These are phyloP conservation scores for Caenorhabditis panamensis DNA, from an alignment of 2,888 invertebrate species.

Conservation along the genomic window DNA sequence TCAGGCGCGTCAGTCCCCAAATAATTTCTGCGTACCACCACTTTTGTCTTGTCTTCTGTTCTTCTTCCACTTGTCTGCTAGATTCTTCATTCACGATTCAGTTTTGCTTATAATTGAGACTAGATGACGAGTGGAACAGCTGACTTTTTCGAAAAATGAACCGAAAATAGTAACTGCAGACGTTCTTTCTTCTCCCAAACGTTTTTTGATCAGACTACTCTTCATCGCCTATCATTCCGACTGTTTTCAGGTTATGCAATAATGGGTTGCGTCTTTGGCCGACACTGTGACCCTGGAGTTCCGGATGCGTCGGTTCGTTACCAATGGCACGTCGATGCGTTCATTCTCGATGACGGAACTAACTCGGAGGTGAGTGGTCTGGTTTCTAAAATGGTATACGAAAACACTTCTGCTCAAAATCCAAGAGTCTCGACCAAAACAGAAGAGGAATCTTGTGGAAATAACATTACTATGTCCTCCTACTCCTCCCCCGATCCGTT, in stretches of 20 bases:
- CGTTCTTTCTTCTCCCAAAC: background rate
- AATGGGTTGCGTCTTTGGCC: slow-evolving; percentile 78
- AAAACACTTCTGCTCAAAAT: too few relatives aligned
- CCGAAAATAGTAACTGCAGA: slow-evolving; percentile 6
- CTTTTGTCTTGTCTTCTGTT: background rate
- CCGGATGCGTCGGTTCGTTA: slow-evolving; percentile 76
- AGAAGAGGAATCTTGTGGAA: slow-evolving; percentile 10
- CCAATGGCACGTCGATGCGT: slow-evolving; percentile 75
- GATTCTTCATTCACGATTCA: too few relatives aligned
- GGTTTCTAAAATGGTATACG: background rate
- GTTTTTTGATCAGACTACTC: slow-evolving; percentile 3
- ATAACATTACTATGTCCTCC: slow-evolving; percentile 18
- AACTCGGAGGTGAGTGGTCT: slow-evolving; percentile 54
- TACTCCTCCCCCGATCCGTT: slow-evolving; percentile 9
- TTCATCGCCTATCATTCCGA: background rate
- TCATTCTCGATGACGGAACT: slow-evolving; percentile 69
- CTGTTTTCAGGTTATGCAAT: slow-evolving; percentile 56
- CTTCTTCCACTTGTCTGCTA: background rate
- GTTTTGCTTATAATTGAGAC: slow-evolving; percentile 10
- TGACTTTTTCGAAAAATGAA: slow-evolving; percentile 25
- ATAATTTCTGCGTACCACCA: background rate
- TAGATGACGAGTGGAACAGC: slow-evolving; percentile 35
- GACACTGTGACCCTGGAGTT: slow-evolving; percentile 75
- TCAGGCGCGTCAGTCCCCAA: background rate
- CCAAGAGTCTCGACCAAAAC: slow-evolving; percentile 32